These are phyloP conservation scores for Elaeidobius kamerunicus DNA, from an alignment of 2,888 invertebrate species.

Conservation along the genomic window DNA sequence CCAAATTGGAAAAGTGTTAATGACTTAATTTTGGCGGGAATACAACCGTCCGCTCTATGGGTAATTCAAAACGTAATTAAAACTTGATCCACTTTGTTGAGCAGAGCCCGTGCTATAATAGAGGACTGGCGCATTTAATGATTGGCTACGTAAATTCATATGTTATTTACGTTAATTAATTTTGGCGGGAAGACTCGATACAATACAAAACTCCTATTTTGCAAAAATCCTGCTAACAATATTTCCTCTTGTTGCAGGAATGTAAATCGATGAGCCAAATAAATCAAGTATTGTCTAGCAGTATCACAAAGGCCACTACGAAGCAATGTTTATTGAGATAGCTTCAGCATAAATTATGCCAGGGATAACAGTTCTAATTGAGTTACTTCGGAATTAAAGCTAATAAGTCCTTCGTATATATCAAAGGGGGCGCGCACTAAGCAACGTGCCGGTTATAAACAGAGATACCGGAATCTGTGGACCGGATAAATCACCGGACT, in stretches of 20 bases:
- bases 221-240: too few relatives aligned
- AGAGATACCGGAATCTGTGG: slow-evolving; percentile 46
- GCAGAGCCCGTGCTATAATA: too few relatives aligned
- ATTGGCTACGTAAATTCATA: too few relatives aligned
- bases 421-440: slow-evolving; percentile 43
- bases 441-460: slow-evolving; percentile 33
- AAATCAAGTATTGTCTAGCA: not conserved
- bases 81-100: too few relatives aligned
- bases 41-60: slow-evolving; percentile 11
- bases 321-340: not conserved
- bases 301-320: not conserved
- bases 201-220: too few relatives aligned
- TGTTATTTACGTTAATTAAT: too few relatives aligned
- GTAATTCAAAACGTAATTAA: not conserved
- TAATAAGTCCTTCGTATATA: slow-evolving; percentile 48
- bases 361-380: slow-evolving; percentile 44
- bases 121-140: too few relatives aligned
- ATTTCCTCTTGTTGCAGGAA: too few relatives aligned
- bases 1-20: slow-evolving; percentile 32
- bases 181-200: too few relatives aligned
- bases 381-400: slow-evolving; percentile 46
- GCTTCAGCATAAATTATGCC: slow-evolving; percentile 7
- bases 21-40: slow-evolving; percentile 28
- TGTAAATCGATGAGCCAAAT: not conserved
- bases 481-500: slow-evolving; percentile 50